Conservation (phyloP, 1,140 invertebrate genomes). For the Calycopis cecrops region DNA sequence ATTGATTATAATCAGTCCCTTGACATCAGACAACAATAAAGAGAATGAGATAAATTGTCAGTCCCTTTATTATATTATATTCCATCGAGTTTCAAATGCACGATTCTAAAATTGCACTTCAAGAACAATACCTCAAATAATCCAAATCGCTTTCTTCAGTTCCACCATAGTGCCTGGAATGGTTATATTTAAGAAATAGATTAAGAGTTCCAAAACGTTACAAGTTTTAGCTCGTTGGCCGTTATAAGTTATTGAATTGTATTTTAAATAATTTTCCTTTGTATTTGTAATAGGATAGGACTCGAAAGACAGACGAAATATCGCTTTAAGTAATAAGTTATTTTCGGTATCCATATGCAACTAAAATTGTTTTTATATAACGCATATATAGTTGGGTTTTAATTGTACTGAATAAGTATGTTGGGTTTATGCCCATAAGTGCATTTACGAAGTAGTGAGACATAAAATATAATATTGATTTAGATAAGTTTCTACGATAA, state of each 20-base stretch:
- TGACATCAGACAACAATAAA: not conserved
- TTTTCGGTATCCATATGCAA: not conserved
- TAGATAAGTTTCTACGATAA: constrained; percentile 12
- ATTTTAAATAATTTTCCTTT: not conserved
- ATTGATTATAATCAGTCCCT: not conserved
- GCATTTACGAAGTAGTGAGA: constrained; percentile 19
- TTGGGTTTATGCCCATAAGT: constrained; percentile 17
- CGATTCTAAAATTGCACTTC: no score
- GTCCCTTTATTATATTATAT: not conserved
- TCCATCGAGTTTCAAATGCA: not conserved
- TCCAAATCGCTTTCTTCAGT: not conserved
- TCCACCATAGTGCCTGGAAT: constrained; percentile 5
- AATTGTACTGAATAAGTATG: not conserved
- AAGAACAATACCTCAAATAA: not conserved
- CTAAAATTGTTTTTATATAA: constrained; percentile 1
- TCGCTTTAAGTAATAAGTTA: not conserved
- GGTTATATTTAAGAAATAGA: not conserved
- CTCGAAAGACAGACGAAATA: not conserved
- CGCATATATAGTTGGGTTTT: not conserved
- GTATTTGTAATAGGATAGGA: not conserved
- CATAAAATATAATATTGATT: constrained; percentile 15
- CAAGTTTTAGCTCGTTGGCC: not conserved
- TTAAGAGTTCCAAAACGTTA: not conserved
- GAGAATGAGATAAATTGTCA: not conserved
- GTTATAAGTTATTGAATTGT: not conserved